phyloP scores from a whole-genome alignment of 1,140 invertebrate species.

The Zaprionus ghesquierei region DNA sequence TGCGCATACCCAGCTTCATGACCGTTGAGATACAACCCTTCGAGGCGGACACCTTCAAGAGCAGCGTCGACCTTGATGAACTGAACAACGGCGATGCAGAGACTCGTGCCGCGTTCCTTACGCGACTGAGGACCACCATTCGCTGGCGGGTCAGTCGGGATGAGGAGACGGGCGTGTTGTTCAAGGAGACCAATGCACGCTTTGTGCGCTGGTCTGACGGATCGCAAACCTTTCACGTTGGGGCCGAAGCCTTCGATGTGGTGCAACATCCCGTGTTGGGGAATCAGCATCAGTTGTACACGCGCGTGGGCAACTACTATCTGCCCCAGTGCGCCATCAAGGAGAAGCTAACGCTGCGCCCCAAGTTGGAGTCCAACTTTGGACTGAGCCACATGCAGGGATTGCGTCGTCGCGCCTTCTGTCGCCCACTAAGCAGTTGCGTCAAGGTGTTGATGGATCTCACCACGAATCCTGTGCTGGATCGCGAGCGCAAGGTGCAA shows the following conservation, averaged over 20 bases:
- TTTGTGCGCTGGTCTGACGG: conserved; percentile 55
- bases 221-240: conserved; percentile 54
- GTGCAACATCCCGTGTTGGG: conserved; percentile 10
- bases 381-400: conserved; percentile 45
- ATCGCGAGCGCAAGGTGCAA: conserved; percentile 25
- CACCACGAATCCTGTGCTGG: conserved; percentile 21
- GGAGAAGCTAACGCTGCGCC: conserved; percentile 47
- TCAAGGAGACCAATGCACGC: conserved; percentile 47
- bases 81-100: conserved; percentile 20
- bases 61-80: conserved; percentile 8
- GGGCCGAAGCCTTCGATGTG: conserved; percentile 53
- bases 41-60: not conserved
- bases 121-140: conserved; percentile 37
- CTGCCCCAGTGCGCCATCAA: conserved; percentile 23
- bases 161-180: not conserved
- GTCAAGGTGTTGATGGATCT: conserved; percentile 40
- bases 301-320: conserved; percentile 29
- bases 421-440: conserved; percentile 20
- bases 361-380: conserved; percentile 46
- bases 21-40: conserved; percentile 15
- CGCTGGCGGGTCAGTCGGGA: conserved; percentile 42
- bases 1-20: conserved; percentile 44
- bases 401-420: conserved; percentile 24
- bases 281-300: conserved; percentile 29
- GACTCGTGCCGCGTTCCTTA: conserved; percentile 17